Evolutionary conservation across 1,140 invertebrate species (phyloP).

Genomic region (Plectus sambesii): DNA sequence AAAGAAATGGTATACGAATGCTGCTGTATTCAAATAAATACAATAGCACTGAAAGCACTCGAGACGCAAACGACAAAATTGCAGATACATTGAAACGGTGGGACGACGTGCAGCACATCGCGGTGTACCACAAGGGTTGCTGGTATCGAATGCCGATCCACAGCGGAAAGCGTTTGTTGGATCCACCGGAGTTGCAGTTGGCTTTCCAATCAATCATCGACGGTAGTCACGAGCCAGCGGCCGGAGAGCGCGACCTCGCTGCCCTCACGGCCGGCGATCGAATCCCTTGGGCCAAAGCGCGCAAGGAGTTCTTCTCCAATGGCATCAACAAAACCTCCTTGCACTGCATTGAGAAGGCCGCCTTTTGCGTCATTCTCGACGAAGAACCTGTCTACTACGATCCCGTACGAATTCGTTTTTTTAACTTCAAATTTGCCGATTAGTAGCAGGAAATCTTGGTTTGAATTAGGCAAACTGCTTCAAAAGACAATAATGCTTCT

Average conservation of each 20-base stretch:
- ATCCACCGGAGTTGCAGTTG: constrained; percentile 50
- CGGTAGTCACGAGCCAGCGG: constrained; percentile 56
- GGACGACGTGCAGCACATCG: constrained; percentile 79
- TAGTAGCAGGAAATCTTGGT: no score
- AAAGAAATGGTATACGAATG: no score
- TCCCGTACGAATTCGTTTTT: constrained; percentile 53
- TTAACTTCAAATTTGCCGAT: no score
- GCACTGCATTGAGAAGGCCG: constrained; percentile 80
- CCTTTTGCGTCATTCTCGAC: constrained; percentile 80
- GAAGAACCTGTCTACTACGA: constrained; percentile 71
- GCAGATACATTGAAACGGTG: constrained; percentile 57
- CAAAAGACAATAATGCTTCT: no score
- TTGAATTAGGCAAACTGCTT: no score
- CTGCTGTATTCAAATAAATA: no score
- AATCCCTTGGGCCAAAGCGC: constrained; percentile 71
- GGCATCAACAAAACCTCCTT: constrained; percentile 77
- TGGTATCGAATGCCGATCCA: constrained; percentile 89
- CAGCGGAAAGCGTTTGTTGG: constrained; percentile 62
- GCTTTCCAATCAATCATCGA: constrained; percentile 53
- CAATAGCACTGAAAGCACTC: no score
- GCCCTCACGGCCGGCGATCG: constrained; percentile 81
- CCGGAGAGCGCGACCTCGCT: constrained; percentile 74
- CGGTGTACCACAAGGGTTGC: constrained; percentile 80
- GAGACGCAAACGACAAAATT: no score
- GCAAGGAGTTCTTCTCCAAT: constrained; percentile 61